phyloP scores from a whole-genome alignment of 1,140 invertebrate genomes.

The Drosophila mauritiana region DNA sequence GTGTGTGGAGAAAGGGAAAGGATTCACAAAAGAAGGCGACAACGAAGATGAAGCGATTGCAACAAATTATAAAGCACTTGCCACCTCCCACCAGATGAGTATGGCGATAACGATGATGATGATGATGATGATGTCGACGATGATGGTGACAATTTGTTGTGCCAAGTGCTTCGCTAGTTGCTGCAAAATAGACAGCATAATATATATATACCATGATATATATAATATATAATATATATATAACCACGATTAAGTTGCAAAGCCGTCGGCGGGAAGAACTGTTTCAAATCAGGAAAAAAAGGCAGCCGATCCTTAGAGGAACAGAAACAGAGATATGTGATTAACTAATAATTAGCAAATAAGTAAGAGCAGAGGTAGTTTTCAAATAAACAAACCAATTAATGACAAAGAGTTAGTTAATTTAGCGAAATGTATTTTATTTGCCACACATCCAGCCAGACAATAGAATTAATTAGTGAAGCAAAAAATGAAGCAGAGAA shows the following conservation, averaged over 20 bases:
- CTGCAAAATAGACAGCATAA: constrained; percentile 10
- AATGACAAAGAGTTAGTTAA: constrained; percentile 14
- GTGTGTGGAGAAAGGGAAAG: too few relatives aligned
- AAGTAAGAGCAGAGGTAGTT: background rate
- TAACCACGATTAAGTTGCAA: constrained; percentile 13
- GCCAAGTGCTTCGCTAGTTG: constrained; percentile 18
- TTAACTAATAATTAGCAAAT: background rate
- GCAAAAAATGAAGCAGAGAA: background rate
- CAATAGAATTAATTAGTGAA: constrained; percentile 11
- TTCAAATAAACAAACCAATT: background rate
- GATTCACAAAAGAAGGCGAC: constrained; percentile 21
- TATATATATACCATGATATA: background rate
- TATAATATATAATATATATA: background rate
- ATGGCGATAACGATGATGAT: constrained; percentile 12
- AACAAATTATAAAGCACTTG: constrained; percentile 49
- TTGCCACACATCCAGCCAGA: background rate
- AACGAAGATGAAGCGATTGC: constrained; percentile 38
- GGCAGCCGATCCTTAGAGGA: background rate
- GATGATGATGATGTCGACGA: background rate
- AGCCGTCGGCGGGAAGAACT: constrained; percentile 2
- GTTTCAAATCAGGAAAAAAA: background rate
- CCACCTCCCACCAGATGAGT: constrained; percentile 11
- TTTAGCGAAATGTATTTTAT: constrained; percentile 14
- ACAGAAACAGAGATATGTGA: constrained; percentile 1
- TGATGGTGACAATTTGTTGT: constrained; percentile 35